A percentile compares a stretch with the other conserved stretches of the same genome.
phyloP scores from a whole-genome alignment of 2,797 vertebrate genomes.

The Dallia pectoralis region DNA sequence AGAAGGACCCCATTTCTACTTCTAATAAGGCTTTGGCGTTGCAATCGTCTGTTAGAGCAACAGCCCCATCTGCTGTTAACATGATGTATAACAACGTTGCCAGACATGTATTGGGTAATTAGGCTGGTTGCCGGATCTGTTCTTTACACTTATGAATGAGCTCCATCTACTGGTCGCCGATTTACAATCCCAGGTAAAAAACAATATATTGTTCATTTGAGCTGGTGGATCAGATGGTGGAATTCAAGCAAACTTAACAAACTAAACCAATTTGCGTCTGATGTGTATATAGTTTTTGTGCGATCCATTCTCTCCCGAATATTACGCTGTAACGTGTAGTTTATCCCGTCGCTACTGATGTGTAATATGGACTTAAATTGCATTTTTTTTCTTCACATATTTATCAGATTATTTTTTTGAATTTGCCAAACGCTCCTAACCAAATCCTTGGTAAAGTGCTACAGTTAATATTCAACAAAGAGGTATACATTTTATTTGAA shows the following conservation, averaged over 20 bases:
- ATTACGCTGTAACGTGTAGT: no score
- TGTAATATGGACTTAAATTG: no score
- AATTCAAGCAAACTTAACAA: no score
- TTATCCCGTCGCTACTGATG: no score
- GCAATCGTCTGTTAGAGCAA: conserved; percentile 11
- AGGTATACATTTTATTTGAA: background rate
- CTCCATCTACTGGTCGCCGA: conserved; percentile 41
- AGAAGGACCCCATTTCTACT: background rate
- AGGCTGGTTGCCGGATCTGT: background rate
- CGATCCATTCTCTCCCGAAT: no score
- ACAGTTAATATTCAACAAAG: background rate
- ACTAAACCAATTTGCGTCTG: no score
- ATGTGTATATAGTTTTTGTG: no score
- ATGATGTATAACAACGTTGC: conserved; percentile 19
- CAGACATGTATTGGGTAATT: background rate
- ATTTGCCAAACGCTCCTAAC: background rate
- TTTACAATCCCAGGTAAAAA: background rate
- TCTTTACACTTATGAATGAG: background rate
- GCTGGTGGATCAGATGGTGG: no score
- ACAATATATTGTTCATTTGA: no score
- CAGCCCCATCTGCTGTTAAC: conserved; percentile 31
- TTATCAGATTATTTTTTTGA: background rate
- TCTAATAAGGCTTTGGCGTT: background rate
- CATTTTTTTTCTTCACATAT: background rate
- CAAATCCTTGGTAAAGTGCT: background rate